Base-by-base conservation (phyloP, 2,888 invertebrate genomes). In the Melieria picta region DNA sequence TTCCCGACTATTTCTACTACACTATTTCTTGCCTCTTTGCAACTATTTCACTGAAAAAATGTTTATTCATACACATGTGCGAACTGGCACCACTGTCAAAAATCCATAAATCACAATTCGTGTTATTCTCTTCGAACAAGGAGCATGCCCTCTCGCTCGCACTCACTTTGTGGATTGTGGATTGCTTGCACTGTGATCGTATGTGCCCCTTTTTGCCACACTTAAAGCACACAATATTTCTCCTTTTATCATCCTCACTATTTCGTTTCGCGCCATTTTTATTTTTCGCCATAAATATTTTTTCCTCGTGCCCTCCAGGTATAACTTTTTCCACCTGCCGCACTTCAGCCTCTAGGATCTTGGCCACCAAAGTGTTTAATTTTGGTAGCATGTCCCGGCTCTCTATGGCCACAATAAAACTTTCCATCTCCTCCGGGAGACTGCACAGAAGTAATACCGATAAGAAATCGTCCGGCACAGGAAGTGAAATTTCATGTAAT, bases 371-470 rank as follows among this genome's bases (percentile, higher is more conserved):
- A 4, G n/a, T 57, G 7, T 65, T 52, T 13, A 64, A 42, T 7
- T 58, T 57, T 50, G 70, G 65, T 11, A 70, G 55, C 46, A 7
- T 47, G 16, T 65, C 65, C 55, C 60, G 11, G 65, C 70, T 65
- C 52, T 65, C 65, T 46, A 65, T 65, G 55, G 65, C 70, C 43
- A 65, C 65, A 3, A 70, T 47, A 47, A 65, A 70, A 13, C 48
- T 65, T 55, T 70, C 65, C 45, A 70, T 52, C 42, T 65, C 65
- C 4, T 70, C 70, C 4, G 65, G 60, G 48, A 70, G 65, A 57
- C 70, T 70, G 50, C 58, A 70, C 4, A 70, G 56, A 4, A 50
- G 5, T 0, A 63, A 10, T 11, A 50, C 42, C 30, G 42, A 63
- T 1, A 3, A 4, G 4, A 63, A 63, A 10, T 48, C 50, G 3